Evolutionary conservation across 2,113 vertebrate species (phyloP).

Genomic region (Tor tambroides): DNA sequence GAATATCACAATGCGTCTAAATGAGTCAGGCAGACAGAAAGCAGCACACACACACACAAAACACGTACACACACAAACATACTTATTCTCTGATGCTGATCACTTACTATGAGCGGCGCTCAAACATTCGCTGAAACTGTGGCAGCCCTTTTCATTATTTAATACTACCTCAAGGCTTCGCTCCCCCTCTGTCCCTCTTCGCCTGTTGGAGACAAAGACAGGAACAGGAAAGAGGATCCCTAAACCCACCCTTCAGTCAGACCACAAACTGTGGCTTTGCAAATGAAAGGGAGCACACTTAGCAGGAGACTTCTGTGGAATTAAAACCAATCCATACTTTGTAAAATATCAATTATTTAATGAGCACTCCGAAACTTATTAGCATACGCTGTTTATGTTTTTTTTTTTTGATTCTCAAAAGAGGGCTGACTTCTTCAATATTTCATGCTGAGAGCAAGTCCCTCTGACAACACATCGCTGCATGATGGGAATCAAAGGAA

Average conservation of each 20-base stretch:
- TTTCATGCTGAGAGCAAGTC: slow-evolving; percentile 34
- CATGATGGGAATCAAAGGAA: slow-evolving; percentile 52
- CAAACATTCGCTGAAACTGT: slow-evolving; percentile 60
- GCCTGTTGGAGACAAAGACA: slow-evolving; percentile 35
- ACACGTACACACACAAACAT: not conserved
- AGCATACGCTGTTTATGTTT: slow-evolving; percentile 30
- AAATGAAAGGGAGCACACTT: slow-evolving; percentile 13
- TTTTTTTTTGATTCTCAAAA: slow-evolving; percentile 27
- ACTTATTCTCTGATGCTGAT: slow-evolving; percentile 57
- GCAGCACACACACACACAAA: not conserved
- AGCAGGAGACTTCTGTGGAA: slow-evolving; percentile 2
- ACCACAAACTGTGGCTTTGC: slow-evolving; percentile 33
- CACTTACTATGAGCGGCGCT: slow-evolving; percentile 59
- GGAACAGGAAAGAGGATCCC: slow-evolving; percentile 15
- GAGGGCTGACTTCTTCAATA: slow-evolving; percentile 44
- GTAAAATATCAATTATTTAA: slow-evolving; percentile 35
- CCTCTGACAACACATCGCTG: not conserved
- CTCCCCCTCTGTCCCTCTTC: not conserved
- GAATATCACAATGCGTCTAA: slow-evolving; percentile 7
- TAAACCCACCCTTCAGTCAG: slow-evolving; percentile 1
- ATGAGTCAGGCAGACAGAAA: not conserved
- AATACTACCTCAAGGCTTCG: slow-evolving; percentile 31
- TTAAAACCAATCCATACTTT: slow-evolving; percentile 15
- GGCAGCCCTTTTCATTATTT: slow-evolving; percentile 60
- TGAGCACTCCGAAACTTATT: slow-evolving; percentile 1